These are phyloP conservation scores for Atopsyche davidsoni DNA, from an alignment of 1,140 invertebrate genomes.

Conservation along the genomic window DNA sequence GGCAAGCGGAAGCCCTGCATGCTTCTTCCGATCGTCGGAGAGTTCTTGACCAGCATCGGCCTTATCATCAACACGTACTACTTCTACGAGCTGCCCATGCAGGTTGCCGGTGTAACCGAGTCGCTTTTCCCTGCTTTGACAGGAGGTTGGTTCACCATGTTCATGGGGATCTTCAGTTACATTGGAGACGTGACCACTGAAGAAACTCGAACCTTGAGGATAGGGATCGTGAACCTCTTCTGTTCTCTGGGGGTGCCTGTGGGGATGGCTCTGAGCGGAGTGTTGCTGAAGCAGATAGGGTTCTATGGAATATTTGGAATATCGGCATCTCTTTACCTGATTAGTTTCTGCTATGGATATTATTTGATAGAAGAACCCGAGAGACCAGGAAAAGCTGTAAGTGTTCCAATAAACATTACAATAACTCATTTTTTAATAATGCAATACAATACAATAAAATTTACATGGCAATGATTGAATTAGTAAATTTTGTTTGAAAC, in stretches of 20 bases:
- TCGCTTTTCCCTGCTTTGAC: slow-evolving; percentile 71
- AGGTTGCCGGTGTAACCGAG: slow-evolving; percentile 67
- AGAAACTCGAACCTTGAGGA: slow-evolving; percentile 71
- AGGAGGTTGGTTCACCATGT: slow-evolving; percentile 81
- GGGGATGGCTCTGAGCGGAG: slow-evolving; percentile 68
- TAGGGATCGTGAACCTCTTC: slow-evolving; percentile 78
- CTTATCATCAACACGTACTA: slow-evolving; percentile 75
- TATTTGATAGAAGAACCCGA: slow-evolving; percentile 58
- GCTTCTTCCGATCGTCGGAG: slow-evolving; percentile 73
- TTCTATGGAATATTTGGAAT: slow-evolving; percentile 75
- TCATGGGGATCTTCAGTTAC: slow-evolving; percentile 86
- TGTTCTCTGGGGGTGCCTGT: slow-evolving; percentile 74
- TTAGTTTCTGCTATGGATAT: slow-evolving; percentile 66
- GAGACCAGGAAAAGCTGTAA: no score
- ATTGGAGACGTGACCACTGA: slow-evolving; percentile 78
- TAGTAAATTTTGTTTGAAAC: no score
- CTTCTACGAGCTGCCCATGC: slow-evolving; percentile 69
- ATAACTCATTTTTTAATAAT: no score
- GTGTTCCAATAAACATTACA: no score
- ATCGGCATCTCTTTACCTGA: slow-evolving; percentile 64
- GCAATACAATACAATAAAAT: no score
- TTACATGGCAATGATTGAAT: no score
- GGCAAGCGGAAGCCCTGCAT: slow-evolving; percentile 78
- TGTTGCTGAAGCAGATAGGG: slow-evolving; percentile 64
- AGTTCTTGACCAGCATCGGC: slow-evolving; percentile 68